phyloP scores from a whole-genome alignment of 2,113 vertebrate genomes.

The Geococcyx californianus region DNA sequence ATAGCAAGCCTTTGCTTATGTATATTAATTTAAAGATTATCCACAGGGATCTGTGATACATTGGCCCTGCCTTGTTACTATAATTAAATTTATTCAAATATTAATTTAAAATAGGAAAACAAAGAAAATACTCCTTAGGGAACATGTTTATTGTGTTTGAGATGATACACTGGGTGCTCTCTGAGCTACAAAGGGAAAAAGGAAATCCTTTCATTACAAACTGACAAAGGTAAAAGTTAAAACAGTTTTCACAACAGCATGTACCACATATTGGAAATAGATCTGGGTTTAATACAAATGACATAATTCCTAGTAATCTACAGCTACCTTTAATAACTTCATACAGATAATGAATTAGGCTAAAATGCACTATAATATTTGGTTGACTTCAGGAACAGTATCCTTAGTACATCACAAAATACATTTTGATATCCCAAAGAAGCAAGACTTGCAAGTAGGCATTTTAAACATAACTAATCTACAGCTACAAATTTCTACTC shows the following conservation, averaged over 20 bases:
- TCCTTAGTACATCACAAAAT: constrained; percentile 97
- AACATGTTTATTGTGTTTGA: constrained; percentile 92
- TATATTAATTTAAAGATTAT: constrained; percentile 63
- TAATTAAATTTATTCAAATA: constrained; percentile 67
- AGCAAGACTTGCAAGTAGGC: constrained; percentile 96
- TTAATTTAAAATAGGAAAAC: constrained; percentile 79
- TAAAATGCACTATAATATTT: constrained; percentile 98
- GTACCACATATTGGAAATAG: constrained; percentile 92
- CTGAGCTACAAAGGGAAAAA: constrained; percentile 93
- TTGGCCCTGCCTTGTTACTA: constrained; percentile 59
- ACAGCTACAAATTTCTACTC: constrained; percentile 94
- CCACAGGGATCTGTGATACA: constrained; percentile 75
- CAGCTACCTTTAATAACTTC: constrained; percentile 89
- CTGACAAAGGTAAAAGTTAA: constrained; percentile 91
- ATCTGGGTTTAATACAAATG: constrained; percentile 92
- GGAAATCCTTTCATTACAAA: constrained; percentile 93
- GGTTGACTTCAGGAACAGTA: constrained; percentile 94
- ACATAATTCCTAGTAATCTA: constrained; percentile 92
- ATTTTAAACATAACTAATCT: constrained; percentile 94
- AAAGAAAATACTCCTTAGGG: constrained; percentile 84
- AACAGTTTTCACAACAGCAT: constrained; percentile 94
- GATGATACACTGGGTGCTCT: constrained; percentile 92
- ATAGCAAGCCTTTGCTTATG: constrained; percentile 62
- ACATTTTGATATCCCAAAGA: constrained; percentile 97
- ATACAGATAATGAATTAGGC: constrained; percentile 96